Base-by-base conservation (phyloP, 2,113 vertebrate species). In the Ovis canadensis region DNA sequence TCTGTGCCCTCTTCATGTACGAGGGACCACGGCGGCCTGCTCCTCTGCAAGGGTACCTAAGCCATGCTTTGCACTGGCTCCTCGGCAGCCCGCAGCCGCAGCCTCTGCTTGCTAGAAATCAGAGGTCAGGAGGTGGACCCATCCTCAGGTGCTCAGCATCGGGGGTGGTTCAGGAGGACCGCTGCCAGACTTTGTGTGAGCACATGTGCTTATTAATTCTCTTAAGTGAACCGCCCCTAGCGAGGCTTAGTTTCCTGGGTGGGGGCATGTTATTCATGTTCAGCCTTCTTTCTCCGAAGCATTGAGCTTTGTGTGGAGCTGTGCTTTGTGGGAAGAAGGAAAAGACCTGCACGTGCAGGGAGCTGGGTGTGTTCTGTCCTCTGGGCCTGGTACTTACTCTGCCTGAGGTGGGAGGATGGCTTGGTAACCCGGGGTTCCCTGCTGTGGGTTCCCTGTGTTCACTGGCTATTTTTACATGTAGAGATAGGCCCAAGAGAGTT, bases 401-500 rank as follows among this genome's bases (percentile, higher is more conserved):
- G 78, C 55, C 8, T 3, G 1, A 8, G 12, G 4, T 1, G 8
- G 12, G 31, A 40, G 19, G 33, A 52, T 1, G 5, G 10, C 31
- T 54, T 31, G 1, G 36, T 27, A 62, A 88, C 31, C 33, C 55
- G 16, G 14, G 16, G 55, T 45, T 85, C 14, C 62, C 62, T 50
- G 77, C n/a, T 55, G 52, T 25, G 57, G 59, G 36, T 36, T 36
- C 36, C 36, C 36, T 36, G 36, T 36, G 36, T 36, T 36, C 64
- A 1, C 19, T 95, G 55, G 64, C 57, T 92, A 0, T 94, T 92
- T 92, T 74, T 64, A 62, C 43, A 60, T 19, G 6, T 60, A 78
- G 45, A 60, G 23, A 67, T 45, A 62, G 89, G 80, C 80, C 90
- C 62, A 25, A 86, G 92, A 81, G 93, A 90, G 48, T 45, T 81